Evolutionary conservation across 92 coral and sea anemone genomes (phyloP), one percentile per base, ranked within the genome.

Genomic region (Nematostella vectensis): DNA sequence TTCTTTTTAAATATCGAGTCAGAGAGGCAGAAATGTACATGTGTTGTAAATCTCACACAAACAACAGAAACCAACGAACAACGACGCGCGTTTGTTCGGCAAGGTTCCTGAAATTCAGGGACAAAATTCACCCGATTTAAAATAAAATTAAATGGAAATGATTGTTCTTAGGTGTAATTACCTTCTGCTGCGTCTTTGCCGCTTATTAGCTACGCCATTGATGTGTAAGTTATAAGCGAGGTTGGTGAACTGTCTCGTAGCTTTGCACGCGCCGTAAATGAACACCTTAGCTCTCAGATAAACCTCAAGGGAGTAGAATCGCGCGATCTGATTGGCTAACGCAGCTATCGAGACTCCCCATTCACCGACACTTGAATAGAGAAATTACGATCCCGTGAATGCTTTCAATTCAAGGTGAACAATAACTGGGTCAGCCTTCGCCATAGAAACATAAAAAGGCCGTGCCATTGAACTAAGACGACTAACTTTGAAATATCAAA

Each of bases 231-330:
- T 57, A 37, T 50, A 67, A 57, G 54, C 50, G 63, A 57, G 61
- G 65, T 56, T 51, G 65, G 54, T 56, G 65, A 76, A 55, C 82
- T 43, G 50, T 26, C n/a, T 30, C 62, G 61, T 65, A 56, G 67
- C 68, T 79, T 79, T 69, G 87, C 83, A 79, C 77, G 85, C 85
- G 69, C 62, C 77, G 80, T 68, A 83, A 83, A 83, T 83, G 94
- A 84, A 74, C 94, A 84, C 94, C 72, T 64, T 43, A 75, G 53
- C 62, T 31, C 50, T 58, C 60, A 70, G 70, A 82, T 76, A 79
- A 79, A 69, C 55, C 79, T 59, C 86, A 58, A 44, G 80, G 72
- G 83, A 75, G 79, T 33, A 67, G 65, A 57, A 62, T 58, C 48
- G 47, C 38, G 73, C 71, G 55, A 63, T 61, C 48, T 79, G 94